Conservation (phyloP, 2,888 invertebrate species). For the Dolichomitus sp. region DNA sequence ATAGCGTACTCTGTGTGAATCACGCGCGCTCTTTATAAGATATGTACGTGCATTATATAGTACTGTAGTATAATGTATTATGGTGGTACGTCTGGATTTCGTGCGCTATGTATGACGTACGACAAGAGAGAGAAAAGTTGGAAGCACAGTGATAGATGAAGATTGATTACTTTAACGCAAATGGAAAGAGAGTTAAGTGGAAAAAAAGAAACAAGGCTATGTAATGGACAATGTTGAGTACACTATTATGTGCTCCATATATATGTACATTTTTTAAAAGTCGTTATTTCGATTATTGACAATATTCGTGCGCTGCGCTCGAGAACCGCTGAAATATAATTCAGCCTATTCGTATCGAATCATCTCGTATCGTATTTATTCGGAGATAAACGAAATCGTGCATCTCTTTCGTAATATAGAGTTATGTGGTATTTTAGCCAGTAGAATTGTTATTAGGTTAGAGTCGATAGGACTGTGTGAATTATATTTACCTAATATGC, state of each 20-base stretch:
- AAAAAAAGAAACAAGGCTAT: not conserved
- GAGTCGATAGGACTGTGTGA: constrained; percentile 13
- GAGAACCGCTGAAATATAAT: constrained; percentile 29
- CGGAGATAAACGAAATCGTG: constrained; percentile 29
- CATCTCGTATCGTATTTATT: constrained; percentile 40
- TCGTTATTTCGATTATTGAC: not conserved
- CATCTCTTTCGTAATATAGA: constrained; percentile 16
- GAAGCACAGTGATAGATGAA: constrained; percentile 46
- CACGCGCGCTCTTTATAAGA: constrained; percentile 11
- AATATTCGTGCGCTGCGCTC: not conserved
- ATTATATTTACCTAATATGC: constrained; percentile 45
- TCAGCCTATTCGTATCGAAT: constrained; percentile 34
- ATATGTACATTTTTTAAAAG: constrained; percentile 25
- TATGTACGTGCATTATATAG: not conserved
- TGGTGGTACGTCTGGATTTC: constrained; percentile 23
- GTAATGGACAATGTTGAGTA: constrained; percentile 28
- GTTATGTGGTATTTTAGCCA: not conserved
- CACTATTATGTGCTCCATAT: not conserved
- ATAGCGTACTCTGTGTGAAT: constrained; percentile 1
- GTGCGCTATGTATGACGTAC: constrained; percentile 5
- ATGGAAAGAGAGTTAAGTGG: constrained; percentile 23
- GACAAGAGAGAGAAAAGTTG: constrained; percentile 24
- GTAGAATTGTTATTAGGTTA: constrained; percentile 27
- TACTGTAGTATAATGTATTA: constrained; percentile 24
- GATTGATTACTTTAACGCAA: constrained; percentile 57